These are phyloP conservation scores for Ameiurus melas DNA, from an alignment of 2,113 vertebrate genomes.

Conservation along the genomic window DNA sequence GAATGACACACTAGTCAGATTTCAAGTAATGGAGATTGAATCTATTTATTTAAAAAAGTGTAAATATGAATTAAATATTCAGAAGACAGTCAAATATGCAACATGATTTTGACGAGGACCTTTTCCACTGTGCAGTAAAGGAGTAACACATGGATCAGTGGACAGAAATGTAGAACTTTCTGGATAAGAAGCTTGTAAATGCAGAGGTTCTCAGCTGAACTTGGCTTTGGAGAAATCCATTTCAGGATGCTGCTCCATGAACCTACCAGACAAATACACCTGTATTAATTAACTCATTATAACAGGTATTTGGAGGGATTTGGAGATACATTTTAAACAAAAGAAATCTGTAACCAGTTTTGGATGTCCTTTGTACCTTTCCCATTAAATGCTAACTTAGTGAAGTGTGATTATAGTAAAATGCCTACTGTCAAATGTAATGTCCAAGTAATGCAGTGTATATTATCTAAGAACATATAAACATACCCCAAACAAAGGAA, in stretches of 20 bases:
- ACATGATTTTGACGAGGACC: background rate
- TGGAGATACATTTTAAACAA: background rate
- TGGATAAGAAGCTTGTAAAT: background rate
- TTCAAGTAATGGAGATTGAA: constrained; percentile 18
- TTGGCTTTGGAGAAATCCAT: constrained; percentile 84
- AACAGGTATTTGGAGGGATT: background rate
- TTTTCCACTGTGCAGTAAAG: background rate
- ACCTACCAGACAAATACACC: constrained; percentile 60
- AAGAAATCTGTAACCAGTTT: background rate
- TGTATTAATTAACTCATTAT: background rate
- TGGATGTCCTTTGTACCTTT: background rate
- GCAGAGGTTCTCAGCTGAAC: constrained; percentile 70
- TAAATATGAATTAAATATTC: constrained; percentile 57
- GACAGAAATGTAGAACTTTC: background rate
- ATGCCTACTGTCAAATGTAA: background rate
- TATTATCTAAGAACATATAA: background rate
- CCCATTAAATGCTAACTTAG: background rate
- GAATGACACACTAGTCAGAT: background rate
- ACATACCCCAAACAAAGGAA: background rate
- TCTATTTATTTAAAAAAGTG: constrained; percentile 59
- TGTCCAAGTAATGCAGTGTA: background rate
- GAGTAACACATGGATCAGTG: background rate
- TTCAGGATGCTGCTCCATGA: constrained; percentile 80
- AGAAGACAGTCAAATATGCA: constrained; percentile 46
- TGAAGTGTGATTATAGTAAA: background rate